Conservation (phyloP, 2,113 vertebrate species). For the Pyxicephalus adspersus region DNA sequence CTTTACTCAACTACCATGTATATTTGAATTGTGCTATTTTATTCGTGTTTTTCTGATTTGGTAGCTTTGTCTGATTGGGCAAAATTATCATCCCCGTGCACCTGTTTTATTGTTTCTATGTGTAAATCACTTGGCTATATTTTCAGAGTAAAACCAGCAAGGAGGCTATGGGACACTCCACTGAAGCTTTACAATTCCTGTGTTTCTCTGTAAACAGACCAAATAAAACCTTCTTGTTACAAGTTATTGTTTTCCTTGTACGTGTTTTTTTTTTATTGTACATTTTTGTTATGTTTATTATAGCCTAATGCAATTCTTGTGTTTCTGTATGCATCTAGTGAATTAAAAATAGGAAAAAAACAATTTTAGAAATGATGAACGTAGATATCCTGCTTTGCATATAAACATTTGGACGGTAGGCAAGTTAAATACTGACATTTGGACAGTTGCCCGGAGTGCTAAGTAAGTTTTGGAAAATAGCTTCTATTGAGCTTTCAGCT, state of each 20-base stretch:
- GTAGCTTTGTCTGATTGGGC: constrained; percentile 40
- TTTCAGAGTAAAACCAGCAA: constrained; percentile 39
- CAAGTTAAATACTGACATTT: constrained; percentile 41
- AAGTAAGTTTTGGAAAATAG: constrained; percentile 42
- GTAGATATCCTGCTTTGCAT: constrained; percentile 44
- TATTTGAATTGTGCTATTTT: constrained; percentile 8
- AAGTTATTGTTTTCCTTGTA: constrained; percentile 25
- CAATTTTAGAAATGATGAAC: constrained; percentile 36
- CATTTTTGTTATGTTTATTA: constrained; percentile 24
- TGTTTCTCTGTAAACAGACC: constrained; percentile 29
- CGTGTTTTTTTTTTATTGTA: constrained; percentile 17
- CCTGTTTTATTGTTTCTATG: constrained; percentile 53
- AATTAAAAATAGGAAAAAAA: not conserved
- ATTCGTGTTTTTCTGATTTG: constrained; percentile 39
- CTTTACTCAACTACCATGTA: constrained; percentile 17
- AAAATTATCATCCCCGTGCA: constrained; percentile 40
- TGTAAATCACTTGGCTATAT: constrained; percentile 52
- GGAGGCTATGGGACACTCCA: constrained; percentile 37
- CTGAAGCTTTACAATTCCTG: constrained; percentile 38
- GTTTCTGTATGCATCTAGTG: constrained; percentile 5
- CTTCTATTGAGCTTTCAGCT: constrained; percentile 45
- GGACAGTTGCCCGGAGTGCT: constrained; percentile 41
- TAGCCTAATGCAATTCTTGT: constrained; percentile 14
- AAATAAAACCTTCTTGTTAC: constrained; percentile 34
- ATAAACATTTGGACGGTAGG: constrained; percentile 38